Evolutionary conservation across 2,888 invertebrate species (phyloP).

Genomic region (Bombyx huttoni): DNA sequence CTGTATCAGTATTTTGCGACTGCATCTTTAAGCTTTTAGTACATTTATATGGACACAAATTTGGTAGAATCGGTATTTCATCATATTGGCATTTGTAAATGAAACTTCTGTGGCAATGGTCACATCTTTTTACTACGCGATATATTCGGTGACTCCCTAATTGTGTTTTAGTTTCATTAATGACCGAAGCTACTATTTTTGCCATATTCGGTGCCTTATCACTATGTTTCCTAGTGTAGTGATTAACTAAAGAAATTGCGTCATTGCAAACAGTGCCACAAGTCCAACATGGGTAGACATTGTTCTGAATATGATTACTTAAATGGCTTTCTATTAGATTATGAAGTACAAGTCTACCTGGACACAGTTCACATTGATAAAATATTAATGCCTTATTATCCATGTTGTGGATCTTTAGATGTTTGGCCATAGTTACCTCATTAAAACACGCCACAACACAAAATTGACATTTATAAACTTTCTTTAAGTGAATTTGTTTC

Average conservation of each 20-base stretch:
- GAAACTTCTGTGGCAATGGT: slow-evolving; percentile 41
- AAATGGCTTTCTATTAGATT: slow-evolving; percentile 41
- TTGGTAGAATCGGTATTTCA: slow-evolving; percentile 37
- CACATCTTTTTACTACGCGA: slow-evolving; percentile 44
- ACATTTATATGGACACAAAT: slow-evolving; percentile 49
- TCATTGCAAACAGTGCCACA: slow-evolving; percentile 35
- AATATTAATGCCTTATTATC: slow-evolving; percentile 23
- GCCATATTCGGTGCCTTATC: slow-evolving; percentile 12
- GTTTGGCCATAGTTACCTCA: slow-evolving; percentile 40
- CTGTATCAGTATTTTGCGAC: slow-evolving; percentile 7
- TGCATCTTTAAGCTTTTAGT: slow-evolving; percentile 13
- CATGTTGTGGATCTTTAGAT: slow-evolving; percentile 29
- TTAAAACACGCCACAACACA: slow-evolving; percentile 55
- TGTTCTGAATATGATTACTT: slow-evolving; percentile 24
- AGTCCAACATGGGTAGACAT: slow-evolving; percentile 46
- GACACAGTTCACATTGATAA: slow-evolving; percentile 51
- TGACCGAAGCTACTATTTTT: slow-evolving; percentile 10
- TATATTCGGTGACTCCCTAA: slow-evolving; percentile 17
- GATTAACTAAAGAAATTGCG: slow-evolving; percentile 27
- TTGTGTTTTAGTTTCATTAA: slow-evolving; percentile 11
- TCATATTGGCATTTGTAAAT: slow-evolving; percentile 42
- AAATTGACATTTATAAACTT: slow-evolving; percentile 47
- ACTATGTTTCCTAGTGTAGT: slow-evolving; percentile 32
- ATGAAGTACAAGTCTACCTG: slow-evolving; percentile 40
- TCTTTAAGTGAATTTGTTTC: slow-evolving; percentile 46